Evolutionary conservation across 2,797 vertebrate species (phyloP).

Genomic region (Diplodus sargus): DNA sequence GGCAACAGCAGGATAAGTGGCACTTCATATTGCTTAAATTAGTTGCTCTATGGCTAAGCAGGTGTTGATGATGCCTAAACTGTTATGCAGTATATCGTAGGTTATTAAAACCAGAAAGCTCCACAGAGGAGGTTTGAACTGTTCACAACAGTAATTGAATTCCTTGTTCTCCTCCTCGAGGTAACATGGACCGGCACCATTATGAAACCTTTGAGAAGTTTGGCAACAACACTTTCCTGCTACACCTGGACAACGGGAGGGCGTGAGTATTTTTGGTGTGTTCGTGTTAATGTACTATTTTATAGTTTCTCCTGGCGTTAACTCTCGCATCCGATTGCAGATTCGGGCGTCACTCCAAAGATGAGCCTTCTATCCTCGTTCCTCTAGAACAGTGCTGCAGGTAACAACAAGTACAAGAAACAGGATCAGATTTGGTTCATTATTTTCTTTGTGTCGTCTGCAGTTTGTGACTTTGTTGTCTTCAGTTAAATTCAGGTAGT

Average conservation of each 20-base stretch:
- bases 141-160: background rate
- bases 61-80: background rate
- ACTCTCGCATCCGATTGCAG: conserved; percentile 72
- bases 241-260: conserved; percentile 95
- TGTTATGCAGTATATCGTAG: background rate
- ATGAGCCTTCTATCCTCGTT: conserved; percentile 93
- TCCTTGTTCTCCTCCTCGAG: conserved; percentile 70
- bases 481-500: background rate
- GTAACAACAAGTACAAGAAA: conserved; percentile 72
- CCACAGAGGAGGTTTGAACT: background rate
- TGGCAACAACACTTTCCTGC: conserved; percentile 92
- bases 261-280: conserved; percentile 83
- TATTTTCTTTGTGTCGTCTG: background rate
- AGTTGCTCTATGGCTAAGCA: background rate
- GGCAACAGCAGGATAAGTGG: background rate
- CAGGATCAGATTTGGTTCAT: background rate
- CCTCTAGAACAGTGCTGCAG: conserved; percentile 96
- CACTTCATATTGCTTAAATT: background rate
- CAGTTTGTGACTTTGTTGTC: too few species aligned
- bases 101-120: background rate
- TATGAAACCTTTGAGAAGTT: conserved; percentile 98
- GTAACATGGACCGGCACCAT: conserved; percentile 97
- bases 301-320: background rate
- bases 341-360: conserved; percentile 95
- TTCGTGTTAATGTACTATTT: background rate